phyloP scores from a whole-genome alignment of 53 echinoderm and acorn worm genomes.

The Henricia sp. region DNA sequence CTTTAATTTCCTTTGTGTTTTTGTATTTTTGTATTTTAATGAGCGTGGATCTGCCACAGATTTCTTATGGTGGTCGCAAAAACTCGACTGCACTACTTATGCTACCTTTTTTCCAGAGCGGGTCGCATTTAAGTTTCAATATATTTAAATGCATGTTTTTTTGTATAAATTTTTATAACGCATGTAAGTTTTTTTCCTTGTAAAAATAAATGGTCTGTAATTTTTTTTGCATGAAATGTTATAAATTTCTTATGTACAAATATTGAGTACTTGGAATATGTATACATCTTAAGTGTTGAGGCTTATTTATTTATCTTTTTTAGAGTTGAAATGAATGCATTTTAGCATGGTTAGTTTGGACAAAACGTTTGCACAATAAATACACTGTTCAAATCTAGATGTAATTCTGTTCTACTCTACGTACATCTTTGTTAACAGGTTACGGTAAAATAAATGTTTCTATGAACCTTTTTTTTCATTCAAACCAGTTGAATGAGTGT shows the following conservation, averaged over 20 bases:
- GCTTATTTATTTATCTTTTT: conserved; percentile 7
- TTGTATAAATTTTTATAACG: conserved; percentile 18
- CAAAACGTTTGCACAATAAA: conserved; percentile 30
- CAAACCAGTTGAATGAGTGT: conserved; percentile 19
- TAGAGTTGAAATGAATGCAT: conserved; percentile 15
- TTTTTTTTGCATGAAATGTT: conserved; percentile 54
- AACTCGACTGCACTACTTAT: too few species aligned
- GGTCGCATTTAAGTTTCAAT: too few species aligned
- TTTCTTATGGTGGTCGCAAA: too few species aligned
- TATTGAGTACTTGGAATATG: conserved; percentile 53
- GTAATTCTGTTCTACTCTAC: neutral
- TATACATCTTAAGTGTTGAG: conserved; percentile 11
- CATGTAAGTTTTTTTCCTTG: conserved; percentile 38
- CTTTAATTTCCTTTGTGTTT: too few species aligned
- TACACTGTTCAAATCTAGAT: neutral
- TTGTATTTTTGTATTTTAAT: too few species aligned
- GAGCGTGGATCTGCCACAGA: too few species aligned
- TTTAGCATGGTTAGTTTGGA: conserved; percentile 47
- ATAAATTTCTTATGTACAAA: conserved; percentile 28
- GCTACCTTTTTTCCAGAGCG: too few species aligned
- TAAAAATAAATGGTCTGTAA: conserved; percentile 50
- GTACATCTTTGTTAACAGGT: conserved; percentile 4
- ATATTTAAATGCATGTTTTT: conserved; percentile 28
- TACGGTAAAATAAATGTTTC: neutral
- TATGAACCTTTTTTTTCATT: neutral